Conservation (phyloP, 2,797 vertebrate genomes). For the Urophycis tenuis region DNA sequence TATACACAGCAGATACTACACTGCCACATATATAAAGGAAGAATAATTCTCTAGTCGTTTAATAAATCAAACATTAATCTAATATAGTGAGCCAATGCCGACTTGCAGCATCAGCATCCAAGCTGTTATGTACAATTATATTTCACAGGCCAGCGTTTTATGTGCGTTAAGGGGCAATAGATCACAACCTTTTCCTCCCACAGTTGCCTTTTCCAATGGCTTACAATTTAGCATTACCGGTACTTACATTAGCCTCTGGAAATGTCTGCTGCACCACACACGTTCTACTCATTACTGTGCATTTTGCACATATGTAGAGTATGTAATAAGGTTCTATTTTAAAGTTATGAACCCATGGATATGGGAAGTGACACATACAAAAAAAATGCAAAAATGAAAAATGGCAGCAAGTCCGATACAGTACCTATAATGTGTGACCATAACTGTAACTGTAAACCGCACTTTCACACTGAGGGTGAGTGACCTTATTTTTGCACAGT, state of each 20-base stretch:
- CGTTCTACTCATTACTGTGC: background rate
- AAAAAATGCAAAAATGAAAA: no score
- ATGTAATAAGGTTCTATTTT: background rate
- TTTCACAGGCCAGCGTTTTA: background rate
- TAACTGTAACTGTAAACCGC: background rate
- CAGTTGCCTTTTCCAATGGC: background rate
- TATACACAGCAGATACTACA: background rate
- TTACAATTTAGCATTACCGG: background rate
- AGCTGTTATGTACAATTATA: conserved; percentile 6
- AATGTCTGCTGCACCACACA: background rate
- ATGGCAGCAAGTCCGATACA: background rate
- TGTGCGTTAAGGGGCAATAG: conserved; percentile 1
- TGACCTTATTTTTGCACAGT: no score
- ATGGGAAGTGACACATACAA: background rate
- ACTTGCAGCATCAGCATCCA: conserved; percentile 1
- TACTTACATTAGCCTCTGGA: background rate
- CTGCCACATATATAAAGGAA: background rate
- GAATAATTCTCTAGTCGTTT: background rate
- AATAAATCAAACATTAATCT: conserved; percentile 2
- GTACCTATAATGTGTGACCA: background rate
- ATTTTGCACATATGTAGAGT: background rate
- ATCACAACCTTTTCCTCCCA: conserved; percentile 4
- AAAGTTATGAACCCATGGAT: background rate
- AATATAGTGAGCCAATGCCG: background rate
- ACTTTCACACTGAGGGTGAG: background rate